Evolutionary conservation across 1,140 invertebrate species (phyloP), one percentile per base, ranked within the genome.

Genomic region (Orius insidiosus): DNA sequence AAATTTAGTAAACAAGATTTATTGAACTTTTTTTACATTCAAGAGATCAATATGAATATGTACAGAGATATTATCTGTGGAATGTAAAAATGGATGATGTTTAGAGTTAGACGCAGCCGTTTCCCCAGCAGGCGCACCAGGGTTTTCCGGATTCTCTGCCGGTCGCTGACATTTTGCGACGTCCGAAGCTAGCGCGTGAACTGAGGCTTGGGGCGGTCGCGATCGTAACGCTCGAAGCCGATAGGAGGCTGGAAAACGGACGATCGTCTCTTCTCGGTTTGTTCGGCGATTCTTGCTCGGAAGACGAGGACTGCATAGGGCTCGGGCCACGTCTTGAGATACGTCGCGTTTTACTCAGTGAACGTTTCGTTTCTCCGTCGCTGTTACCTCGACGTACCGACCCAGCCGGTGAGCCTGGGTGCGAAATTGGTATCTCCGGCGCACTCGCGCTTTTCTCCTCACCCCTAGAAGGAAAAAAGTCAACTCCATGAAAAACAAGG

Each of bases 51-150:
- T 24, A 7, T 24, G 24, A 24, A 24, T 24, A 24, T 24, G 24
- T 24, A 24, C 24, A 24, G 24, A 4, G 24, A 7, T 24, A 24
- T 24, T 24, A 24, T 24, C 24, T 24, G 24, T 24, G 24, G 24
- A 24, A 24, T 24, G 24, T 24, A n/a, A 24, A 24, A 24, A 24
- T 24, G 24, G 24, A 24, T 7, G 24, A 24, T 24, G 24, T n/a
- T n/a, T n/a, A 7, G 24, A 24, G 24, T 24, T 35, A 66, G 33
- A 66, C 48, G 53, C 66, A 68, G 14, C 66, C 66, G 52, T 68
- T 68, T 13, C 67, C 67, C 64, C 66, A 68, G 46, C 67, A 69
- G 4, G 63, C 66, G 53, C 65, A 69, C 67, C 67, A 69, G 1
- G 67, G 58, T 53, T 61, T 64, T 9, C 54, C 55, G 5, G 41